Conservation (phyloP, 2,888 invertebrate genomes). For the Cinara cedri region DNA sequence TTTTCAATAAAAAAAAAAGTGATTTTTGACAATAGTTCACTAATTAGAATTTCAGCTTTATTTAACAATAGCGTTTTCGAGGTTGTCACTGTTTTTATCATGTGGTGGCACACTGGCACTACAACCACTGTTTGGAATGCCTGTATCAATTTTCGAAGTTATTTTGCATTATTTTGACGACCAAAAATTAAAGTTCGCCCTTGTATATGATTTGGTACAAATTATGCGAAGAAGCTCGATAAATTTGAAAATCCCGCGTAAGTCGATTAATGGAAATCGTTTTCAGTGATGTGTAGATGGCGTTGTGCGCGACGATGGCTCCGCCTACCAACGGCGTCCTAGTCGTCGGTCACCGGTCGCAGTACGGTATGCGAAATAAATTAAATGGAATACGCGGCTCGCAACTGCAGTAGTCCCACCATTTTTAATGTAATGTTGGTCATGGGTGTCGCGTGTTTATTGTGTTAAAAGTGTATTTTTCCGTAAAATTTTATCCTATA, state of each 20-base stretch:
- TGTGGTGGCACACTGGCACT: too few species aligned
- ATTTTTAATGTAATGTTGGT: background rate
- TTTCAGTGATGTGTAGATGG: conserved; percentile 10
- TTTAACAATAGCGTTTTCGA: too few species aligned
- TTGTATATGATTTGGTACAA: too few species aligned
- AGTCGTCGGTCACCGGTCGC: conserved; percentile 21
- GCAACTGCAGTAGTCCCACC: background rate
- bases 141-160: too few species aligned
- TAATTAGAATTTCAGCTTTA: too few species aligned
- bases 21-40: too few species aligned
- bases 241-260: conserved; percentile 9
- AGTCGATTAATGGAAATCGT: background rate
- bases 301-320: background rate
- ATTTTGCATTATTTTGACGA: too few species aligned
- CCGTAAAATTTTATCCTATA: background rate
- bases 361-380: background rate
- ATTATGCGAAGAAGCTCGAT: too few species aligned
- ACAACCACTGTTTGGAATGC: too few species aligned
- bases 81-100: too few species aligned
- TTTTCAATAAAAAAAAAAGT: too few species aligned
- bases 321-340: conserved; percentile 13
- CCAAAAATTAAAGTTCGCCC: too few species aligned
- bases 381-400: background rate
- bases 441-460: conserved; percentile 19
- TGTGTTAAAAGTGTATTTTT: background rate